Evolutionary conservation across 2,113 vertebrate genomes (phyloP), one percentile per base, ranked within the genome.

Genomic region (Eclectus roratus): DNA sequence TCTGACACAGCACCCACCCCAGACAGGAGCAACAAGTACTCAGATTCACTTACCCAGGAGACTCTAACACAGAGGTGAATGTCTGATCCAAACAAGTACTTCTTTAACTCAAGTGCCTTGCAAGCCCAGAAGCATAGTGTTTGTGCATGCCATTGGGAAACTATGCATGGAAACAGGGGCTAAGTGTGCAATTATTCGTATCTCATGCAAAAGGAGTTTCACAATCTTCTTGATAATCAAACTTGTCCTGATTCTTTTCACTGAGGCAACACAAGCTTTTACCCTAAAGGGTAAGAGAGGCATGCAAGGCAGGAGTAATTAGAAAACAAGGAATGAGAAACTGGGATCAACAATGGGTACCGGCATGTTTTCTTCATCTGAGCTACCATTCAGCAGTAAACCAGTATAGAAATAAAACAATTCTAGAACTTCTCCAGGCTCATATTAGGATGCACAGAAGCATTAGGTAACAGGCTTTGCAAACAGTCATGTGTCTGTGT

Each of bases 121-220:
- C 58, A 46, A 90, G 69, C 41, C 85, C 85, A 76, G 68, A 41
- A 95, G 58, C 68, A 24, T 1, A 1, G 37, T 63, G 64, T 90
- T 73, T 69, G 53, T 72, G 23, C 58, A 70, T 63, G 20, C 50
- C 46, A 13, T 47, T 87, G 77, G 47, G 85, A 94, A 95, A 87
- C 64, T 58, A 25, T 37, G 52, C 86, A 18, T 72, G 64, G 37
- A 95, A 92, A 64, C 78, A 19, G 74, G 44, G 80, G 86, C 82
- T 44, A 85, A 58, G 74, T 25, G 61, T 86, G 72, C 64, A 92
- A 89, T 89, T 71, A 90, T 69, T 87, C 65, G 39, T 77, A 64
- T 78, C 82, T 88, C 92, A 90, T 88, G 89, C 83, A 85, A 90
- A 92, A 88, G 69, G 56, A 69, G 58, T 95, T 94, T 90, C 89